These are phyloP conservation scores for Scaptomyza pallida DNA, from an alignment of 1,140 invertebrate genomes.

Conservation along the genomic window DNA sequence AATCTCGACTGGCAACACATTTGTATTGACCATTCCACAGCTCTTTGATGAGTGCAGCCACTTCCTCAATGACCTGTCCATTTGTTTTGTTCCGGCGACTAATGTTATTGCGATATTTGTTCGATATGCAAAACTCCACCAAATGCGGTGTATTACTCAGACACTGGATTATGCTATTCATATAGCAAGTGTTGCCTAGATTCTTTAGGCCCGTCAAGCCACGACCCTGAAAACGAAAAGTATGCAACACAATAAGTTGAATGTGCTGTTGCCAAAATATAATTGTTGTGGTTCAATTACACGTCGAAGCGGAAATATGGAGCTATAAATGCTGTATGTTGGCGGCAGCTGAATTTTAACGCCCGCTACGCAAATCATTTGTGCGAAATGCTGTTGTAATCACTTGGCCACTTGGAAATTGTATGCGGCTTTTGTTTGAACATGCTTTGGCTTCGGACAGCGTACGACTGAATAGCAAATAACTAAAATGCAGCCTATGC, in stretches of 20 bases:
- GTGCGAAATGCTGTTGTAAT: slow-evolving; percentile 29
- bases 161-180: slow-evolving; percentile 98
- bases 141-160: slow-evolving; percentile 91
- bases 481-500: slow-evolving; percentile 20
- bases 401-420: slow-evolving; percentile 34
- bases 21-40: slow-evolving; percentile 91
- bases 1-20: slow-evolving; percentile 90
- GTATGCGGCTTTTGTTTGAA: slow-evolving; percentile 40
- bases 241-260: not conserved
- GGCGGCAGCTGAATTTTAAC: slow-evolving; percentile 70
- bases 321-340: slow-evolving; percentile 71
- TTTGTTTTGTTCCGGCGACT: slow-evolving; percentile 86
- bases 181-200: slow-evolving; percentile 98
- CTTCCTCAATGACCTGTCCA: slow-evolving; percentile 89
- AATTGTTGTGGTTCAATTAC: slow-evolving; percentile 39
- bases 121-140: slow-evolving; percentile 90
- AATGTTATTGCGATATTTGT: slow-evolving; percentile 86
- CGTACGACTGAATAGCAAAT: slow-evolving; percentile 45
- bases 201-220: slow-evolving; percentile 94
- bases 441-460: slow-evolving; percentile 71
- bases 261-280: not conserved
- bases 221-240: slow-evolving; percentile 86
- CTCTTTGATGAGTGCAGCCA: slow-evolving; percentile 89
- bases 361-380: slow-evolving; percentile 75
- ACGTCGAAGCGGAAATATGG: slow-evolving; percentile 66